Base-by-base conservation (phyloP, 2,797 vertebrate species). In the Nannoperca obscura region DNA sequence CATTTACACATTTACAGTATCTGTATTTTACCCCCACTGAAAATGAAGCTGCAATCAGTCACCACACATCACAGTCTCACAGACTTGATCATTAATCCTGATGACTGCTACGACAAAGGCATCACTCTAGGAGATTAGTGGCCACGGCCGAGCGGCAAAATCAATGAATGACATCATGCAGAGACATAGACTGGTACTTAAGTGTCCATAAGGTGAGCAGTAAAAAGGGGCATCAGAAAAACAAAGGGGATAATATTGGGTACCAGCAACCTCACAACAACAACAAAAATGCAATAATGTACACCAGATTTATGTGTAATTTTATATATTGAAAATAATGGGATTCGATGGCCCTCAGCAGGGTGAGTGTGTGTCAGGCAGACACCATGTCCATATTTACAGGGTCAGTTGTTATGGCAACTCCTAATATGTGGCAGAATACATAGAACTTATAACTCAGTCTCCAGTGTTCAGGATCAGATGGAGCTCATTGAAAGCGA, bases 81-180 rank as follows among this genome's bases (percentile, higher is more conserved):
- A 82, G 72, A 81, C 62, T 58, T 63, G 15, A 76, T 32, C 82
- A 81, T 86, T 84, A 87, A 86, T 85, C 78, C 69, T 44, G 55
- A 74, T 59, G 83, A 81, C 64, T n/a, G 62, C 61, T 89, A 86
- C 34, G 88, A 90, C 88, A 75, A 36, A 83, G 1, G 77, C 86
- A 85, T 91, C 81, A 12, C 80, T 89, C 61, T 52, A 59, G 69
- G 78, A 88, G 89, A 91, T 93, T 87, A 91, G 89, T 78, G 72
- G 74, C 70, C 50, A 72, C 7, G 20, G 75, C 52, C 7, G 17
- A 61, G 71, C 71, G 74, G 79, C 55, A 80, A 90, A 89, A 93
- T 92, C 91, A 93, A 93, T 92, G 71, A 58, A 86, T 90, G 90
- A 91, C 81, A 84, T 90, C 77, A 92, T 81, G 83, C 86, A 69